Evolutionary conservation across 2,888 invertebrate genomes (phyloP).

Genomic region (Coenonympha arcania): DNA sequence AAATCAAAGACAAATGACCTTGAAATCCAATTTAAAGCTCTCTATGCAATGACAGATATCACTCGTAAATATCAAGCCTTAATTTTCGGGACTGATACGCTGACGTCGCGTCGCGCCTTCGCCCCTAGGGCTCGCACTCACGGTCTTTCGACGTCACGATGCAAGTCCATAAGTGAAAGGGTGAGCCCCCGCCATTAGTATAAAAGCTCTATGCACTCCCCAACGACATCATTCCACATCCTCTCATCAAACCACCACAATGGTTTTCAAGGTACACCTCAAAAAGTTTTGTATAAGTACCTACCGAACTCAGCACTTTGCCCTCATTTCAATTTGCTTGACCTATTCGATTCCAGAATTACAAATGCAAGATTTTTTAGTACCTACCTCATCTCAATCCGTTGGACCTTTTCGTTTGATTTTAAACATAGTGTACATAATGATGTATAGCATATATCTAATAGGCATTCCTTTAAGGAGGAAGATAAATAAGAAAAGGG

Average conservation of each 20-base stretch:
- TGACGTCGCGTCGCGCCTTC: conserved; percentile 19
- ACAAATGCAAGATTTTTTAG: background rate
- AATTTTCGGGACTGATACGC: conserved; percentile 4
- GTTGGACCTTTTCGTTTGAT: too few species aligned
- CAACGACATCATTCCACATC: conserved; percentile 60
- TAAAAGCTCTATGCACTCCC: conserved; percentile 58
- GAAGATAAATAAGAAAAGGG: too few species aligned
- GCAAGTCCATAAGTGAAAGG: conserved; percentile 58
- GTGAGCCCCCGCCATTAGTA: conserved; percentile 56
- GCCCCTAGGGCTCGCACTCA: conserved; percentile 55
- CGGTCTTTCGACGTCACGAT: conserved; percentile 45
- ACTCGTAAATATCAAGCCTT: too few species aligned
- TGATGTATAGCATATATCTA: too few species aligned
- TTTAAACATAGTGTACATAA: too few species aligned
- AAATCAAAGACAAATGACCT: too few species aligned
- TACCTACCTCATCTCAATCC: background rate
- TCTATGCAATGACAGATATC: too few species aligned
- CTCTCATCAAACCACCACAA: conserved; percentile 52
- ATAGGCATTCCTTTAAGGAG: too few species aligned
- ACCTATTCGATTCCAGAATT: background rate
- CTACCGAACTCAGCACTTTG: background rate
- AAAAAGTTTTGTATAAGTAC: background rate
- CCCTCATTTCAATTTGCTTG: background rate
- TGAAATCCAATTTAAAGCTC: too few species aligned
- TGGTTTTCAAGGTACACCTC: conserved; percentile 64